Conservation (phyloP, 2,797 vertebrate species). For the Danio aesculapii region DNA sequence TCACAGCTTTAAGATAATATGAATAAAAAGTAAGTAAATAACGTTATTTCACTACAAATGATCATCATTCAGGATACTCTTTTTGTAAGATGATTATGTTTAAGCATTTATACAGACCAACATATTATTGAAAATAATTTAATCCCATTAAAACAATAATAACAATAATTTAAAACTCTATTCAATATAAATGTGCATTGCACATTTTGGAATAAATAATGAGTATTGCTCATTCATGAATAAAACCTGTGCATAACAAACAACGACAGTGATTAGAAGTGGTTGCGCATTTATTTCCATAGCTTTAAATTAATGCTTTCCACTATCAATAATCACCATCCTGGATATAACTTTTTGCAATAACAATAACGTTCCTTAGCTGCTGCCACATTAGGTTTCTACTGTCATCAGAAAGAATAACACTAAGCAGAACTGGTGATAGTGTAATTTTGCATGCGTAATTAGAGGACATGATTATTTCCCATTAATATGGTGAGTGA, state of each 20-base stretch:
- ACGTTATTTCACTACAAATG: no score
- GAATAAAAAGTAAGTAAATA: no score
- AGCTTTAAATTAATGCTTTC: neutral
- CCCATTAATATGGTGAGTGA: slow-evolving; percentile 46
- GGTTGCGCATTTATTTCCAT: neutral
- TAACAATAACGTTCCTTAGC: neutral
- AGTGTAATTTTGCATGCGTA: slow-evolving; percentile 59
- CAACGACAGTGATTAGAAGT: neutral
- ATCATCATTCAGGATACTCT: no score
- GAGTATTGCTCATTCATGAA: neutral
- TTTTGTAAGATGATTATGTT: no score
- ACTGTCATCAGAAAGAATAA: slow-evolving; percentile 21
- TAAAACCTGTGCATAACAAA: neutral
- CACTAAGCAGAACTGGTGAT: slow-evolving; percentile 23
- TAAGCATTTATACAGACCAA: no score
- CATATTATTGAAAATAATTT: no score
- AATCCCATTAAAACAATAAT: no score
- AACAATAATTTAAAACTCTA: no score
- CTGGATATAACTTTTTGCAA: neutral
- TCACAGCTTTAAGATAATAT: no score
- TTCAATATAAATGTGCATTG: neutral
- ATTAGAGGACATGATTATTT: slow-evolving; percentile 62
- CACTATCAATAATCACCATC: neutral
- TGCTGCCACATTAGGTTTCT: neutral
- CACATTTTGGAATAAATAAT: no score